Evolutionary conservation across 2,888 invertebrate genomes (phyloP).

Genomic region (Electrophaes corylata): DNA sequence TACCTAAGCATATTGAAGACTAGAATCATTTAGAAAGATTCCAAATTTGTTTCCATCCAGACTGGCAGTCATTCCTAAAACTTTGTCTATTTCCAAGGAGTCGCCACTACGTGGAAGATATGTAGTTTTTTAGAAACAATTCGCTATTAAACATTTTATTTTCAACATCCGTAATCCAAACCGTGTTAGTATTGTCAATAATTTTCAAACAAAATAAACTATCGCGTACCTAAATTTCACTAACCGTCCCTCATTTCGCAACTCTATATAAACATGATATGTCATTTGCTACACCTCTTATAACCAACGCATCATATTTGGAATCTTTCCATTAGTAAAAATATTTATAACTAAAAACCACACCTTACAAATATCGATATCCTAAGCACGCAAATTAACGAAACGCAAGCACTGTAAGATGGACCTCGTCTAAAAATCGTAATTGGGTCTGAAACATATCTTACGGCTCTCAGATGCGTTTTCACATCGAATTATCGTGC

Average conservation of each 20-base stretch:
- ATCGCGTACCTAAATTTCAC: slow-evolving; percentile 62
- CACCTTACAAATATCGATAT: slow-evolving; percentile 72
- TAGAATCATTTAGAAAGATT: slow-evolving; percentile 82
- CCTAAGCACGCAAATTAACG: slow-evolving; percentile 61
- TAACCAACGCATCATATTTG: slow-evolving; percentile 68
- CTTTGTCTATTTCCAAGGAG: slow-evolving; percentile 61
- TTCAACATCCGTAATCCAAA: slow-evolving; percentile 74
- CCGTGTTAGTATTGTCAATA: slow-evolving; percentile 74
- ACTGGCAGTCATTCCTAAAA: slow-evolving; percentile 42
- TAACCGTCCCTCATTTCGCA: slow-evolving; percentile 64
- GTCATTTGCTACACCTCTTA: slow-evolving; percentile 77
- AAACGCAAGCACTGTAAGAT: slow-evolving; percentile 28
- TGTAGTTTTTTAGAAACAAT: slow-evolving; percentile 74
- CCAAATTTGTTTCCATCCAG: slow-evolving; percentile 63
- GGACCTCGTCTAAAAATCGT: slow-evolving; percentile 21
- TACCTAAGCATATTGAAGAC: slow-evolving; percentile 77
- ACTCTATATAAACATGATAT: slow-evolving; percentile 70
- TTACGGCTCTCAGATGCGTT: slow-evolving; percentile 31
- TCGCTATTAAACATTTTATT: slow-evolving; percentile 78
- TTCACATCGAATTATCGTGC: slow-evolving; percentile 39
- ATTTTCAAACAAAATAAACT: slow-evolving; percentile 64
- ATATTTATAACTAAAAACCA: slow-evolving; percentile 76
- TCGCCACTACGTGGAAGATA: slow-evolving; percentile 81
- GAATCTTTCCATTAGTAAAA: slow-evolving; percentile 80
- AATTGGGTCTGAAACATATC: slow-evolving; percentile 27